Percentiles rank a stretch among this genome's conserved stretches.
phyloP scores from a whole-genome alignment of 2,113 vertebrate species.

The Haemorhous mexicanus region DNA sequence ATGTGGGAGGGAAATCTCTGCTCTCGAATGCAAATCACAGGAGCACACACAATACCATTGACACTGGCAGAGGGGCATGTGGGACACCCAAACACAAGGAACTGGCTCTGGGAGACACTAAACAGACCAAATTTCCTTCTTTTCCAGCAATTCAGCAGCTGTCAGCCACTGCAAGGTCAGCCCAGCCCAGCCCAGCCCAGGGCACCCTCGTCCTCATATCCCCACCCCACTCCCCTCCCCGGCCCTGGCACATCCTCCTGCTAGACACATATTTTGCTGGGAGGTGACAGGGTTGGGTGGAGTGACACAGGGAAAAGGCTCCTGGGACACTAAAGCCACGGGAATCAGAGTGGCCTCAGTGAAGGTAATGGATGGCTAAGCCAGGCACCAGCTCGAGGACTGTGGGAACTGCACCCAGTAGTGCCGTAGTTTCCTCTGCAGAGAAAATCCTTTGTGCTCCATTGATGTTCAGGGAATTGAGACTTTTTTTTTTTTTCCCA shows the following conservation, averaged over 20 bases:
- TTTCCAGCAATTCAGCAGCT: neutral
- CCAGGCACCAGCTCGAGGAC: neutral
- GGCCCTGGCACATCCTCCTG: accelerated
- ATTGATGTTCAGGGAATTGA: accelerated
- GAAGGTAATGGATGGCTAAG: neutral
- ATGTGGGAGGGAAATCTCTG: neutral
- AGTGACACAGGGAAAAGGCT: neutral
- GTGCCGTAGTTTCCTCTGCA: accelerated
- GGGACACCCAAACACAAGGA: neutral
- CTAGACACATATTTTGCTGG: accelerated
- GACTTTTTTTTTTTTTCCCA: neutral
- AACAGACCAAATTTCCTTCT: neutral
- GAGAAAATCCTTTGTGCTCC: neutral
- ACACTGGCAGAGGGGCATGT: accelerated
- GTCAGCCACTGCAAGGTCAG: neutral
- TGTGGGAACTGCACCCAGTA: accelerated
- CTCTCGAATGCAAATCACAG: neutral
- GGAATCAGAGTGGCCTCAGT: neutral
- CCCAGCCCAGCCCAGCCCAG: neutral
- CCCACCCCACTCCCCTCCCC: accelerated
- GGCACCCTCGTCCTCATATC: neutral
- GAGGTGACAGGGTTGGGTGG: neutral
- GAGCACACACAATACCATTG: accelerated
- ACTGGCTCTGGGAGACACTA: neutral
- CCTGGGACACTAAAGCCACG: neutral